Base-by-base conservation (phyloP, 2,888 invertebrate species). In the Pterostichus madidus region DNA sequence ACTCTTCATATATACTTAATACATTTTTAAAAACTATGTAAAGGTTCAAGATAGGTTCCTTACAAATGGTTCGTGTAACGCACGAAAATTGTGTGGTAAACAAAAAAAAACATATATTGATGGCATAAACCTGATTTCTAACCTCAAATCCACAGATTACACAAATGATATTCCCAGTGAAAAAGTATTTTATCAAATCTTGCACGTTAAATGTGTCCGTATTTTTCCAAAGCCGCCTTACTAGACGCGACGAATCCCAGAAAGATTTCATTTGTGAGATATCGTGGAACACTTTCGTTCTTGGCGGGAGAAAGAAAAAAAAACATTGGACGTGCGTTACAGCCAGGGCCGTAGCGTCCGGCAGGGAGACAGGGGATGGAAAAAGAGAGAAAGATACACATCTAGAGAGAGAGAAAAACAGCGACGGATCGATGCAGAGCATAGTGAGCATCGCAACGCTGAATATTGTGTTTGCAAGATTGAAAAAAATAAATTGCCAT, bases 251-350 rank as follows among this genome's bases (percentile, higher is more conserved):
- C 80, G 73, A 80, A 80, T 80, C 80, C 80, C 80, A 56, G 52
- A 17, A 80, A 80, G 80, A 80, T 80, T 80, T 80, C 80, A 80
- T 80, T 80, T 80, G 80, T 71, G 71, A 80, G 80, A 80, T 80
- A 80, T 73, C 73, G 68, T 49, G 73, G 44, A 44, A 80, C 73
- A 80, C 80, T 80, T 80, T 59, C 56, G 44, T 77, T 77, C 68
- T 80, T 68, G 68, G 80, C 68, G 64, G 49, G 46, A 80, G 35
- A 68, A 52, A 49, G 61, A 59, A 73, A 59, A 59, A 59, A 59
- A 59, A 59, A 59, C 59, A 59, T 49, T 49, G 49, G 49, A n/a
- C 49, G 49, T 49, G 49, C 13, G 49, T 49, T 49, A 10, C 49
- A 49, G 49, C 49, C 49, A 4, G 39, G n/a, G 64, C 32, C 11